Base-by-base conservation (phyloP, 2,888 invertebrate species). In the Protonemura montana region DNA sequence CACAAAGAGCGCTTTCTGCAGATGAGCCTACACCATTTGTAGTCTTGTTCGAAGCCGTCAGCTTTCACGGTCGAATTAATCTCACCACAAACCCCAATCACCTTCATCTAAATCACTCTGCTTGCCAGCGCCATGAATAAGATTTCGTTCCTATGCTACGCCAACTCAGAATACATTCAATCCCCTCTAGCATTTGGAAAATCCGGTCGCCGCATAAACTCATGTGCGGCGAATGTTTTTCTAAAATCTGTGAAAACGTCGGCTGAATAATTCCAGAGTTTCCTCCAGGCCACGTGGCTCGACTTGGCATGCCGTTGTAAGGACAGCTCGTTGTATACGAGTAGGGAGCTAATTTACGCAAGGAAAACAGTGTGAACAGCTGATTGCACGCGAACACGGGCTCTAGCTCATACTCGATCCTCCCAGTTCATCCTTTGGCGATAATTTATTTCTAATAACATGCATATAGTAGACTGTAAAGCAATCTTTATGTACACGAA, bases 361-460 rank as follows among this genome's bases (percentile, higher is more conserved):
- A 83, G 29, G 82, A 83, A 83, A 83, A 83, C 82, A 83, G 42
- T 83, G 82, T 25, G 82, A 30, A 6, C 41, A 41, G 42, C 82
- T 83, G 82, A 83, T 83, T 83, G 42, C 42, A 42, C 13, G 59
- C 59, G 59, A 59, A 59, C 59, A 59, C 21, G 81, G 28, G 30
- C 28, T 21, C 59, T 59, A 59, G 21, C 13, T 59, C 59, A 59
- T 59, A 10, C 16, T 13, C 59, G 59, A 10, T 59, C 59, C 16
- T 59, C 59, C 59, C 16, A 13, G 13, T 21, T 2, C 59, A 7
- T 59, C 59, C 59, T 21, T 2, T 59, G 13, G 59, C 13, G 13
- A 21, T 59, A 59, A 59, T 59, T 21, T 59, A 59, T 59, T 59
- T 10, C 59, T 59, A 59, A 59, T 59, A 59, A 59, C 2, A 10